Evolutionary conservation across 1,140 invertebrate species (phyloP).

Genomic region (Macrotrachela quadricornifera): DNA sequence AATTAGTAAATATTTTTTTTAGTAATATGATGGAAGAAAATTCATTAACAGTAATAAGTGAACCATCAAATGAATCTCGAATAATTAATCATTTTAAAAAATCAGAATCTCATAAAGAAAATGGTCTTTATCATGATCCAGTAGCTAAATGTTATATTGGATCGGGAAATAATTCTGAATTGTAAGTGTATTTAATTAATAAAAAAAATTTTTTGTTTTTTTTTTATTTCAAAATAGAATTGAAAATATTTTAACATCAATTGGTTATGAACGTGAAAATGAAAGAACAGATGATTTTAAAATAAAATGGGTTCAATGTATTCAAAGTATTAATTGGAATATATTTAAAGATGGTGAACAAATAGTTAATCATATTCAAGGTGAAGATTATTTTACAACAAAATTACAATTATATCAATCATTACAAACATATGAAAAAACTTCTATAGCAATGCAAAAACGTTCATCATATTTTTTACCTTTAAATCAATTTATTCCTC

Average conservation of each 20-base stretch:
- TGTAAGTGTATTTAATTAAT: neutral
- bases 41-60: too few relatives aligned
- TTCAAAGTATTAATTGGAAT: slow-evolving; percentile 23
- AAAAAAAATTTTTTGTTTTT: neutral
- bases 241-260: slow-evolving; percentile 17
- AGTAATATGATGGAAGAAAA: too few relatives aligned
- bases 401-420: slow-evolving; percentile 28
- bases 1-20: too few relatives aligned
- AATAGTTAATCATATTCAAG: slow-evolving; percentile 28
- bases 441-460: too few relatives aligned
- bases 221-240: slow-evolving; percentile 16
- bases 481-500: slow-evolving; percentile 26
- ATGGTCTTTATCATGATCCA: neutral
- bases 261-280: slow-evolving; percentile 24
- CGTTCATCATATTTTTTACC: slow-evolving; percentile 9
- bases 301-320: slow-evolving; percentile 27
- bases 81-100: too few relatives aligned
- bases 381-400: slow-evolving; percentile 18
- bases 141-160: slow-evolving; percentile 1
- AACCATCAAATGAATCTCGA: too few relatives aligned
- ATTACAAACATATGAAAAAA: slow-evolving; percentile 22
- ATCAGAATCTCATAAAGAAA: too few relatives aligned
- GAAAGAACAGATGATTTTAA: slow-evolving; percentile 25
- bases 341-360: slow-evolving; percentile 29
- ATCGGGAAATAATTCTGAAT: slow-evolving; percentile 4